Conservation (phyloP, 2,113 vertebrate species). For the Myotis yumanensis region DNA sequence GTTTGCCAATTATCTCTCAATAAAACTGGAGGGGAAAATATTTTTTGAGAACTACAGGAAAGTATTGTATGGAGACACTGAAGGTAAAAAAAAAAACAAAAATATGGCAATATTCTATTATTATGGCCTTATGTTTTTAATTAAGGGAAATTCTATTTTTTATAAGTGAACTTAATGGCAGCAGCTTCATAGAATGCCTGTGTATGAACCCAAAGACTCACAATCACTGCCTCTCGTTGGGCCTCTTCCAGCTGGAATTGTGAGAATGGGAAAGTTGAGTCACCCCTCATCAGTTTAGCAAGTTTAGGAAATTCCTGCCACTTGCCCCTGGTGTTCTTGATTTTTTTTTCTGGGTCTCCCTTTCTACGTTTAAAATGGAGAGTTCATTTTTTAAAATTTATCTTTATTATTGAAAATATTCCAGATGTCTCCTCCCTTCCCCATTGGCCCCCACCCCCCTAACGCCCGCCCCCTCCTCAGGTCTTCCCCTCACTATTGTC, state of each 20-base stretch:
- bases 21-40: neutral
- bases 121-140: neutral
- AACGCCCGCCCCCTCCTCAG: no score
- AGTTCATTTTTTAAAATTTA: neutral
- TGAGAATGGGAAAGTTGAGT: neutral
- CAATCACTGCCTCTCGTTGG: neutral
- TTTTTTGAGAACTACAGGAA: neutral
- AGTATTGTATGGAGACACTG: neutral
- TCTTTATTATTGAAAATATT: no score
- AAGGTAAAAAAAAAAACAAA: neutral
- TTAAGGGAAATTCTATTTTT: neutral
- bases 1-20: neutral
- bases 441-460: no score
- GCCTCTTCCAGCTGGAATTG: neutral
- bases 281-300: rapidly evolving
- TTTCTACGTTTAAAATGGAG: neutral
- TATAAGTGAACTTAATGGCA: neutral
- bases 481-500: no score
- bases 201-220: neutral
- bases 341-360: neutral
- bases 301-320: neutral
- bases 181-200: neutral
- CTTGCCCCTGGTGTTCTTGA: neutral
- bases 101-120: neutral
- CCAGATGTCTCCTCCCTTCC: no score